Evolutionary conservation across 2,888 invertebrate species (phyloP).

Genomic region (Cephus rjabovi): DNA sequence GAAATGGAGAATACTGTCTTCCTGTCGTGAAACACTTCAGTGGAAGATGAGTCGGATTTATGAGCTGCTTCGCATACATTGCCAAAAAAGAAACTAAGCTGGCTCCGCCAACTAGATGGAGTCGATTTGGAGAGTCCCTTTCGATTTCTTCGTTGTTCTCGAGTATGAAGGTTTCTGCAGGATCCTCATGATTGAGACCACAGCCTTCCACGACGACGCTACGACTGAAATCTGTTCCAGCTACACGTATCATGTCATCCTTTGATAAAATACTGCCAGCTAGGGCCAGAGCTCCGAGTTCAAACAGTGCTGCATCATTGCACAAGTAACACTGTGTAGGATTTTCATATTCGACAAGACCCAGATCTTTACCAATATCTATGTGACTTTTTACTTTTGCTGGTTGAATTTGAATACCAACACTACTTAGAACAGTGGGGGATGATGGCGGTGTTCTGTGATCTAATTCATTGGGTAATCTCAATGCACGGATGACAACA

Average conservation of each 20-base stretch:
- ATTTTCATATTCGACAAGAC: conserved; percentile 72
- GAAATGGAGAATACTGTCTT: conserved; percentile 74
- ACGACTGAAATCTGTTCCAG: conserved; percentile 83
- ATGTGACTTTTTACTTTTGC: conserved; percentile 64
- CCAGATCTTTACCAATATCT: conserved; percentile 69
- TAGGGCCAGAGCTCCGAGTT: conserved; percentile 71
- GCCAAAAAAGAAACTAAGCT: conserved; percentile 81
- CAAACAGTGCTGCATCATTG: conserved; percentile 79
- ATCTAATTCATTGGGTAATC: conserved; percentile 79
- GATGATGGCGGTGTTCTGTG: conserved; percentile 69
- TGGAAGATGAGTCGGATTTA: conserved; percentile 75
- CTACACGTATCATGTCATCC: conserved; percentile 73
- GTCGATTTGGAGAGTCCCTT: conserved; percentile 69
- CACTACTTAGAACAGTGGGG: conserved; percentile 34
- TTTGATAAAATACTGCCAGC: conserved; percentile 65
- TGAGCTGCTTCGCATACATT: conserved; percentile 76
- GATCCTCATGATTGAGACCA: conserved; percentile 72
- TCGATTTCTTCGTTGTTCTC: conserved; percentile 71
- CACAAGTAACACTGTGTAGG: conserved; percentile 74
- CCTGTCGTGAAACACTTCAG: conserved; percentile 79
- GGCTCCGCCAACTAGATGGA: conserved; percentile 82
- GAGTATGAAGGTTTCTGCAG: conserved; percentile 72
- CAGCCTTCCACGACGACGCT: conserved; percentile 82
- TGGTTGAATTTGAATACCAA: conserved; percentile 30
- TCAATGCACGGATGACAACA: conserved; percentile 74